Evolutionary conservation across 2,888 invertebrate species (phyloP).

Genomic region (Petrolisthes cinctipes): DNA sequence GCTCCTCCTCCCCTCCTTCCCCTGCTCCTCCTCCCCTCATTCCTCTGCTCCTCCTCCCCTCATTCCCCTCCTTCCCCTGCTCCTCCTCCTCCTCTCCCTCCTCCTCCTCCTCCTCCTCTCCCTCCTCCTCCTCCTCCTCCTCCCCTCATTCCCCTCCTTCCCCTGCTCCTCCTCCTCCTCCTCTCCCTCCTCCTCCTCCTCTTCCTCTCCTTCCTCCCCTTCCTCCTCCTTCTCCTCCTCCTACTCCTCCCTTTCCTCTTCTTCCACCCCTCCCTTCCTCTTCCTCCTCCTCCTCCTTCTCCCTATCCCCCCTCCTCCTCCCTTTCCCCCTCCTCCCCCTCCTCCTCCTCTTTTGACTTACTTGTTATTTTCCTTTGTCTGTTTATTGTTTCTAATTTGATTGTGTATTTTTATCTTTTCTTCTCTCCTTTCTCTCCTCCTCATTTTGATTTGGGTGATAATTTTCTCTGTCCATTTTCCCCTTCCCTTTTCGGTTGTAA

Average conservation of each 20-base stretch:
- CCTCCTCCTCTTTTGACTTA: background rate
- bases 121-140: background rate
- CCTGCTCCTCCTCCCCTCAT: background rate
- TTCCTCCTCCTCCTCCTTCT: background rate
- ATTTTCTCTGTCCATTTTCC: background rate
- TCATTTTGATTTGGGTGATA: background rate
- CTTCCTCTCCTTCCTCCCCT: background rate
- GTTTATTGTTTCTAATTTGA: background rate
- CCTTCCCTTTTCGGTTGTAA: background rate
- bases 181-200: background rate
- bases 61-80: background rate
- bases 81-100: background rate
- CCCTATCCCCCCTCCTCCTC: background rate
- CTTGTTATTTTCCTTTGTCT: background rate
- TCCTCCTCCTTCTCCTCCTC: background rate
- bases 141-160: background rate
- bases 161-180: background rate
- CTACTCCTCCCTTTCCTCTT: background rate
- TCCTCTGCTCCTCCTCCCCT: background rate
- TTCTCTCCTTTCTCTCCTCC: slow-evolving; percentile 3
- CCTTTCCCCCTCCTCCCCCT: background rate
- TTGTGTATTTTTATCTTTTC: background rate
- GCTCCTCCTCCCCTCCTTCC: background rate
- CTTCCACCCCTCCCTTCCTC: background rate
- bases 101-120: background rate